phyloP scores from a whole-genome alignment of 1,140 invertebrate species.

The Ectropis grisescens region DNA sequence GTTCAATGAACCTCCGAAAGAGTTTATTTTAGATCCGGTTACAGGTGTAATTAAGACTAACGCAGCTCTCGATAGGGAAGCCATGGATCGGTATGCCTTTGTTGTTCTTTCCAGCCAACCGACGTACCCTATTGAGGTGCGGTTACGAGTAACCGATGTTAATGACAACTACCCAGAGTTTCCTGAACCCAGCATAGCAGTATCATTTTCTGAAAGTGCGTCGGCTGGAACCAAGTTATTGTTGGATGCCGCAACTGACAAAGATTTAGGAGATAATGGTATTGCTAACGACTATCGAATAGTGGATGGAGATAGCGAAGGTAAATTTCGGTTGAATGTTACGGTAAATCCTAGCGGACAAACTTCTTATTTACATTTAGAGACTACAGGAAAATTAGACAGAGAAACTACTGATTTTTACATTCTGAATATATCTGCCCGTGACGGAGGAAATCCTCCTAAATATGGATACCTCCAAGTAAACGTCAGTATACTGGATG shows the following conservation, averaged over 20 bases:
- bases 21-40: slow-evolving; percentile 84
- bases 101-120: slow-evolving; percentile 93
- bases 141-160: slow-evolving; percentile 87
- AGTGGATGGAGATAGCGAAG: slow-evolving; percentile 87
- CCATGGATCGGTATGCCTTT: slow-evolving; percentile 87
- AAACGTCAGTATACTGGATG: slow-evolving; percentile 92
- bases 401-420: slow-evolving; percentile 88
- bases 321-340: slow-evolving; percentile 88
- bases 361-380: slow-evolving; percentile 89
- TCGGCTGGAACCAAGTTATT: slow-evolving; percentile 87
- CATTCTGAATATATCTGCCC: slow-evolving; percentile 89
- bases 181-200: slow-evolving; percentile 87
- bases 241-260: slow-evolving; percentile 89
- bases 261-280: slow-evolving; percentile 87
- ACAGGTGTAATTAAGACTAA: slow-evolving; percentile 88
- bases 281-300: slow-evolving; percentile 90
- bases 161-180: slow-evolving; percentile 93
- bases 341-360: slow-evolving; percentile 91
- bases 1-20: slow-evolving; percentile 90
- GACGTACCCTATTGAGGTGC: slow-evolving; percentile 93
- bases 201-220: slow-evolving; percentile 92
- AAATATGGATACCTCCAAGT: slow-evolving; percentile 88
- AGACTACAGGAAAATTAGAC: slow-evolving; percentile 91
- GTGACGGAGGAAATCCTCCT: slow-evolving; percentile 86
- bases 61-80: slow-evolving; percentile 85